Evolutionary conservation across 2,888 invertebrate species (phyloP).

Genomic region (Diloba caeruleocephala): DNA sequence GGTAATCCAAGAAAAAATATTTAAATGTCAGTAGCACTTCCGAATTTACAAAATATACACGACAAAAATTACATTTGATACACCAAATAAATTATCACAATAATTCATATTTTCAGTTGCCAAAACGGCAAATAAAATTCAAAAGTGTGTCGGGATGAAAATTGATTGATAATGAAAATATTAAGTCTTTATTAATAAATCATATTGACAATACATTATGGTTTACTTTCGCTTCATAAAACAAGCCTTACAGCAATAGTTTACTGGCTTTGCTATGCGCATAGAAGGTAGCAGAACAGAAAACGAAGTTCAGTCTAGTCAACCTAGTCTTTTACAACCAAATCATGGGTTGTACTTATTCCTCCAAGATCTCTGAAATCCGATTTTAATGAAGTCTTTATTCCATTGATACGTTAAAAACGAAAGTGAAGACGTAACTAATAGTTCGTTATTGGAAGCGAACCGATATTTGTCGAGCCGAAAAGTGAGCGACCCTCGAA

Average conservation of each 20-base stretch:
- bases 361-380: too few relatives aligned
- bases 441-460: too few relatives aligned
- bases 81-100: conserved; percentile 44
- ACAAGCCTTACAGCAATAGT: conserved; percentile 7
- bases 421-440: too few relatives aligned
- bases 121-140: conserved; percentile 31
- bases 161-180: conserved; percentile 14
- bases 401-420: too few relatives aligned
- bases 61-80: conserved; percentile 31
- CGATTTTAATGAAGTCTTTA: too few relatives aligned
- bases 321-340: too few relatives aligned
- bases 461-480: too few relatives aligned
- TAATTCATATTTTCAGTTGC: conserved; percentile 22
- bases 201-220: conserved; percentile 2
- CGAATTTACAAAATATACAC: conserved; percentile 50
- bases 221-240: not conserved
- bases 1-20: conserved; percentile 37
- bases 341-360: too few relatives aligned
- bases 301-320: not conserved
- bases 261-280: conserved; percentile 7
- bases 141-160: conserved; percentile 22
- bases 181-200: not conserved
- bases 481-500: too few relatives aligned
- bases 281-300: not conserved
- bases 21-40: conserved; percentile 38